phyloP scores from a whole-genome alignment of 2,888 invertebrate species.

The Drosophila rellima region DNA sequence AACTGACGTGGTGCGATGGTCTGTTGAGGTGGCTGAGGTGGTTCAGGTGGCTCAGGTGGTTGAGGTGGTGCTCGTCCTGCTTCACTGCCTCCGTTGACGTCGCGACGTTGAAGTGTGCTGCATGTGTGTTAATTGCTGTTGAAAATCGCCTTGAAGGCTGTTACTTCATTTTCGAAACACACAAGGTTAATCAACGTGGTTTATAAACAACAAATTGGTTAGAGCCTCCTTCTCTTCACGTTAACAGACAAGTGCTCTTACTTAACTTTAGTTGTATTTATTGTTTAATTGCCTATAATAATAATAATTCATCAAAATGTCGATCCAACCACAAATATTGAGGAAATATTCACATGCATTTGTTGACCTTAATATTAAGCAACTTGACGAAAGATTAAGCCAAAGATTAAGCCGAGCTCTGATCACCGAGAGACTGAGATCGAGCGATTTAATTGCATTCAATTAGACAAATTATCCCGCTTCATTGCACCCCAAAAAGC shows the following conservation, averaged over 20 bases:
- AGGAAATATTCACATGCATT: constrained; percentile 72
- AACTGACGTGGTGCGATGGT: constrained; percentile 15
- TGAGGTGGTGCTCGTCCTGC: constrained; percentile 67
- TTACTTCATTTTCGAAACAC: constrained; percentile 64
- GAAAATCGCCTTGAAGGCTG: constrained; percentile 71
- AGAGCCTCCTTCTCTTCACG: constrained; percentile 23
- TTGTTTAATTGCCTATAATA: constrained; percentile 53
- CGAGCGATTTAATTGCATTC: constrained; percentile 71
- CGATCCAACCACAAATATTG: constrained; percentile 65
- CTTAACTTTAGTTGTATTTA: constrained; percentile 19
- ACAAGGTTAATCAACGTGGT: constrained; percentile 57
- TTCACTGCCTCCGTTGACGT: constrained; percentile 58
- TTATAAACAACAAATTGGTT: constrained; percentile 41
- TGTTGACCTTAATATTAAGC: constrained; percentile 56
- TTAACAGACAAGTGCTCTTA: not conserved
- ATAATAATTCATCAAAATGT: constrained; percentile 9
- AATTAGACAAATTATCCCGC: constrained; percentile 74
- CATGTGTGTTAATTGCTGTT: constrained; percentile 72
- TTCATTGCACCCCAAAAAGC: constrained; percentile 58
- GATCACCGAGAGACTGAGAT: constrained; percentile 25
- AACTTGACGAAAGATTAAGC: constrained; percentile 48
- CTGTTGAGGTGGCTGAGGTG: constrained; percentile 11
- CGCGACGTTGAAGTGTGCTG: not conserved
- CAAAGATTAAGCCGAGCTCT: constrained; percentile 15
- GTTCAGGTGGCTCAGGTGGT: constrained; percentile 21